These are phyloP conservation scores for Eupsilia transversa DNA, from an alignment of 2,888 invertebrate genomes.

Conservation along the genomic window DNA sequence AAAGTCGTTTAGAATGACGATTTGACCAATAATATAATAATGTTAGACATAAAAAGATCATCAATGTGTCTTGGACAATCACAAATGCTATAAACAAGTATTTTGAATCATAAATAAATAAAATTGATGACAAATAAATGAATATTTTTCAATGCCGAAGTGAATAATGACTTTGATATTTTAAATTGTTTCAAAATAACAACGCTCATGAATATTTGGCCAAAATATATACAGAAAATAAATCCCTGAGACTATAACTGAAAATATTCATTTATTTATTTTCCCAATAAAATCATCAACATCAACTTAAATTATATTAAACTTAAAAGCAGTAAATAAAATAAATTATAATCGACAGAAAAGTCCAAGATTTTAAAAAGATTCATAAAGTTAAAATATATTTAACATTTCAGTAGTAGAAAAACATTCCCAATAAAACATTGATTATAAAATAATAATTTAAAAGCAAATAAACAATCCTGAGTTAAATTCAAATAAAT, in stretches of 20 bases:
- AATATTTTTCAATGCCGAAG: slow-evolving; percentile 31
- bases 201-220: neutral
- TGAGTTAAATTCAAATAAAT: neutral
- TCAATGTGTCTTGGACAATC: slow-evolving; percentile 25
- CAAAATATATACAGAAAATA: slow-evolving; percentile 20
- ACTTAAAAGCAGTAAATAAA: slow-evolving; percentile 38
- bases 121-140: slow-evolving; percentile 38
- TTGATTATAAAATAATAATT: neutral
- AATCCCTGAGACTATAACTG: slow-evolving; percentile 21
- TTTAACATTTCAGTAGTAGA: neutral
- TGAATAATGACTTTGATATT: neutral
- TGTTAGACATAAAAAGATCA: neutral
- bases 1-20: neutral
- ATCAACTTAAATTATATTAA: slow-evolving; percentile 27
- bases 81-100: slow-evolving; percentile 38
- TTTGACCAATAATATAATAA: neutral
- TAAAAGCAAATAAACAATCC: slow-evolving; percentile 13
- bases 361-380: neutral
- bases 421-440: neutral
- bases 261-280: slow-evolving; percentile 53
- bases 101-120: neutral
- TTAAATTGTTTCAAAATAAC: neutral
- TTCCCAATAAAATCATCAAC: slow-evolving; percentile 12
- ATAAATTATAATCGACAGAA: neutral
- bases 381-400: neutral